Conservation (phyloP, 2,888 invertebrate species). For the Acrobasis repandana region DNA sequence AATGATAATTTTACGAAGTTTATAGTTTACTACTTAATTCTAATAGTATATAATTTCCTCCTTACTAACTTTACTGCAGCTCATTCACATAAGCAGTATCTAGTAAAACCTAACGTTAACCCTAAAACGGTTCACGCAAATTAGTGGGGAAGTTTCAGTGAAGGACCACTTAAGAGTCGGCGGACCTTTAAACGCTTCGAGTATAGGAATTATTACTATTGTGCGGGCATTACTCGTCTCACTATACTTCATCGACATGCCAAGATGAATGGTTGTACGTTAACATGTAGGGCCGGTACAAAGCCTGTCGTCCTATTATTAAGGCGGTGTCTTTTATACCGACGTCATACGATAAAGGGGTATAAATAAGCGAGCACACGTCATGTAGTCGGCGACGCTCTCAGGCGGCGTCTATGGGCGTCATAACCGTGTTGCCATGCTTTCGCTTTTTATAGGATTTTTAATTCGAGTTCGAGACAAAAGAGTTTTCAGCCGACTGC, state of each 20-base stretch:
- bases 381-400: slow-evolving; percentile 42
- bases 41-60: neutral
- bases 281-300: slow-evolving; percentile 47
- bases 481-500: slow-evolving; percentile 3
- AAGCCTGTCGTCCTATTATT: slow-evolving; percentile 57
- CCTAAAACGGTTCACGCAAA: slow-evolving; percentile 11
- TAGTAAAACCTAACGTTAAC: slow-evolving; percentile 16
- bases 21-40: too few species aligned
- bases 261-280: slow-evolving; percentile 52
- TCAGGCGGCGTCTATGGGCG: slow-evolving; percentile 41
- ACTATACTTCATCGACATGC: slow-evolving; percentile 43
- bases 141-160: slow-evolving; percentile 9
- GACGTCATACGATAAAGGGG: slow-evolving; percentile 45
- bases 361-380: slow-evolving; percentile 50
- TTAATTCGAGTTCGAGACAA: slow-evolving; percentile 8
- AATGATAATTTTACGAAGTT: neutral
- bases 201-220: slow-evolving; percentile 39
- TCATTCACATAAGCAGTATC: slow-evolving; percentile 5
- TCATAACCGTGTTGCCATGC: slow-evolving; percentile 28
- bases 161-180: slow-evolving; percentile 27
- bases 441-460: slow-evolving; percentile 15
- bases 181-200: slow-evolving; percentile 26
- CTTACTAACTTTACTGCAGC: neutral
- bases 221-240: slow-evolving; percentile 42
- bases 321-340: slow-evolving; percentile 52